These are phyloP conservation scores for Peribatodes rhomboidaria DNA, from an alignment of 2,888 invertebrate genomes.

Conservation along the genomic window DNA sequence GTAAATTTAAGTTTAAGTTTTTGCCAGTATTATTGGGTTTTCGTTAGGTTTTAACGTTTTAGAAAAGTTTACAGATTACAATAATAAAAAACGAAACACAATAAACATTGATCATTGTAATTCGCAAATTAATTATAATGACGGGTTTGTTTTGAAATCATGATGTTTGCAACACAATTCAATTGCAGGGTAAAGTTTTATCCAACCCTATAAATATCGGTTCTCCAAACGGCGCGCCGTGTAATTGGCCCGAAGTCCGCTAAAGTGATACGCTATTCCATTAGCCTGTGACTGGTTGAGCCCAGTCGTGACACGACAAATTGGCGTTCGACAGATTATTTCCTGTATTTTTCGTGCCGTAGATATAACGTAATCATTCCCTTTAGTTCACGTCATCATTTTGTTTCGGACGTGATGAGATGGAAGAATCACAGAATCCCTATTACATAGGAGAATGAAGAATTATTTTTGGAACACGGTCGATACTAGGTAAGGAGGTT, in stretches of 20 bases:
- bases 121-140: too few species aligned
- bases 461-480: too few species aligned
- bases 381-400: neutral
- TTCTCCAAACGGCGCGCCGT: slow-evolving; percentile 2
- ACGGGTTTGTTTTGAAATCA: neutral
- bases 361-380: neutral
- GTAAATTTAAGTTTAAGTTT: too few species aligned
- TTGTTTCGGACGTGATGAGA: neutral
- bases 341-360: slow-evolving; percentile 23
- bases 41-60: too few species aligned
- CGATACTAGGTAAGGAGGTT: too few species aligned
- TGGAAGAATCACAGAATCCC: neutral
- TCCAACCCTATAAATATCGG: slow-evolving; percentile 13
- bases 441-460: too few species aligned
- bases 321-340: slow-evolving; percentile 45
- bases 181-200: slow-evolving; percentile 7
- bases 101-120: too few species aligned
- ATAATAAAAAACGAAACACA: too few species aligned
- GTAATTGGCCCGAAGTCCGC: slow-evolving; percentile 30
- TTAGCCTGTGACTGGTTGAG: slow-evolving; percentile 39
- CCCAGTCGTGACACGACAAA: slow-evolving; percentile 35
- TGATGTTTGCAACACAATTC: neutral
- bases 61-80: too few species aligned
- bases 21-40: too few species aligned
- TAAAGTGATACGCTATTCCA: slow-evolving; percentile 41